Conservation (phyloP, 2,797 vertebrate genomes). For the Anniella stebbinsi region DNA sequence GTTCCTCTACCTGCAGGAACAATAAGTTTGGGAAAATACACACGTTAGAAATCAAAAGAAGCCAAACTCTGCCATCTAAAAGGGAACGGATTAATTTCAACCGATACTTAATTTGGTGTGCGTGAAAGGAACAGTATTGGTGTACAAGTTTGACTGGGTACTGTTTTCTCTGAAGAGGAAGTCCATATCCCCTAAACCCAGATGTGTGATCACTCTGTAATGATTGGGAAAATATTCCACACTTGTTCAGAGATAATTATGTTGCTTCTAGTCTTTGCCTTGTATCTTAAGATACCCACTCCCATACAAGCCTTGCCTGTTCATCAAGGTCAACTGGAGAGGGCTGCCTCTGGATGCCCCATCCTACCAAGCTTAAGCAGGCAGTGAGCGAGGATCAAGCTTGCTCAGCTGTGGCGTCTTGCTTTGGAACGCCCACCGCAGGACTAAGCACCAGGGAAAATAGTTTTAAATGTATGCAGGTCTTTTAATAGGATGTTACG, state of each 20-base stretch:
- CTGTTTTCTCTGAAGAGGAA: background rate
- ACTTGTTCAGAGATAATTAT: background rate
- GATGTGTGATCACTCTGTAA: no score
- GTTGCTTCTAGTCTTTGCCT: no score
- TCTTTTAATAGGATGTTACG: no score
- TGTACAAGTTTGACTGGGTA: background rate
- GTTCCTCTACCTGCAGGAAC: conserved; percentile 91
- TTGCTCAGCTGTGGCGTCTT: background rate
- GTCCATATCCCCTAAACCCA: background rate
- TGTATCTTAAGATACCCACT: background rate
- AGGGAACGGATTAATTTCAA: background rate
- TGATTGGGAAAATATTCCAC: background rate
- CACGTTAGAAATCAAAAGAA: background rate
- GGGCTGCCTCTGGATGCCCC: background rate
- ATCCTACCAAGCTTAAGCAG: background rate
- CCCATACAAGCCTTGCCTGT: background rate
- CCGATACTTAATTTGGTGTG: background rate
- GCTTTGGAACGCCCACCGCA: background rate
- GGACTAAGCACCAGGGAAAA: background rate
- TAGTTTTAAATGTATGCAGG: no score
- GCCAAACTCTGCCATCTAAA: background rate
- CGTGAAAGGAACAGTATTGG: background rate
- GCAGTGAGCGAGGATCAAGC: background rate
- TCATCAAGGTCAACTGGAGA: background rate
- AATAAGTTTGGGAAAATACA: background rate